phyloP scores from a whole-genome alignment of 1,140 invertebrate genomes.

The Bursaphelenchus mucronatus region DNA sequence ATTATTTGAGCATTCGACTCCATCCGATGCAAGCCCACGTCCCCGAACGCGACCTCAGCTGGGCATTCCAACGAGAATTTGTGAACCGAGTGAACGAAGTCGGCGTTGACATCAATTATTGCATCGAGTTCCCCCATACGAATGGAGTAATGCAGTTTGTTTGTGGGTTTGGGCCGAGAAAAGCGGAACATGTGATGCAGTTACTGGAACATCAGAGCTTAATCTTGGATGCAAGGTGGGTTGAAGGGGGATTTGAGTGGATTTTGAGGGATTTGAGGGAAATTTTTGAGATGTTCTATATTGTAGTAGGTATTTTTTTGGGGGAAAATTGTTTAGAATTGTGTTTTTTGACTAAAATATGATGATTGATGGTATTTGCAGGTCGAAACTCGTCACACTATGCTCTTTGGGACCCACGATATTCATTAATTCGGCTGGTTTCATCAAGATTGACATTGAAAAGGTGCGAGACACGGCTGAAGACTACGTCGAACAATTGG shows the following conservation, averaged over 20 bases:
- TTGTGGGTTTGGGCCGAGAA: conserved; percentile 89
- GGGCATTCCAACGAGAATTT: conserved; percentile 43
- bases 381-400: conserved; percentile 86
- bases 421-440: conserved; percentile 97
- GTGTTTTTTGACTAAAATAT: neutral
- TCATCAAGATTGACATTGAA: conserved; percentile 96
- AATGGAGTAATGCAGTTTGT: conserved; percentile 83
- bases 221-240: conserved; percentile 22
- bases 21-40: conserved; percentile 72
- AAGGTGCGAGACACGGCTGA: conserved; percentile 40
- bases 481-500: conserved; percentile 65
- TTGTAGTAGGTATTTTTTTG: too few relatives aligned
- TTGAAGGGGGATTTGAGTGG: conserved; percentile 7
- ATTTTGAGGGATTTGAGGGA: too few relatives aligned
- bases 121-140: conserved; percentile 79
- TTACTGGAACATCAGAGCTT: conserved; percentile 39
- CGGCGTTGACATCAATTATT: conserved; percentile 93
- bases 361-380: conserved; percentile 59
- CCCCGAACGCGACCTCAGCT: conserved; percentile 37
- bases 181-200: conserved; percentile 82
- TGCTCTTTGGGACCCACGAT: conserved; percentile 94
- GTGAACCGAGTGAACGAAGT: conserved; percentile 66
- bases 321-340: neutral
- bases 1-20: conserved; percentile 86
- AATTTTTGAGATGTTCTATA: neutral